Evolutionary conservation across 2,888 invertebrate species (phyloP).

Genomic region (Euphydryas editha): DNA sequence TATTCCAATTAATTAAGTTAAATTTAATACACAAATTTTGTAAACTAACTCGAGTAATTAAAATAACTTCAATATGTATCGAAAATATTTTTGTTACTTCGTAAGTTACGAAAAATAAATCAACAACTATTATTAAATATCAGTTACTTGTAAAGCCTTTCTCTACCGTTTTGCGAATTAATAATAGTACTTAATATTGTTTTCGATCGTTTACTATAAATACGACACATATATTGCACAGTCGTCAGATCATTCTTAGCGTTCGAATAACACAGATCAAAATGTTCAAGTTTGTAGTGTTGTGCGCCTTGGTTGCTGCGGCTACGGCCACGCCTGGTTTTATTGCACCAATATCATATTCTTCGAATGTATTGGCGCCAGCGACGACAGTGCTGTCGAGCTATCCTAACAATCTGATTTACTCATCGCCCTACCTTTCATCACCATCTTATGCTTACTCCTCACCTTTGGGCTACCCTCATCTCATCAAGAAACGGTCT

Average conservation of each 20-base stretch:
- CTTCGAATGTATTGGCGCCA: constrained; percentile 32
- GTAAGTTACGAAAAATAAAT: too few species aligned
- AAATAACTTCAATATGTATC: too few species aligned
- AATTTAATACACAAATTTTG: too few species aligned
- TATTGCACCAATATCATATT: constrained; percentile 28
- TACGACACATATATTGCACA: constrained; percentile 52
- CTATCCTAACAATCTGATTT: constrained; percentile 46
- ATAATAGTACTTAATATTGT: constrained; percentile 66
- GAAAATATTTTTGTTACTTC: too few species aligned
- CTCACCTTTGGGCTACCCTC: constrained; percentile 37
- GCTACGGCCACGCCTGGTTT: constrained; percentile 63
- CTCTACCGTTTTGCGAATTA: constrained; percentile 69
- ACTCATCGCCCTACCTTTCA: constrained; percentile 46
- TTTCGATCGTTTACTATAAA: constrained; percentile 70
- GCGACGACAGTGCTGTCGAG: constrained; percentile 42
- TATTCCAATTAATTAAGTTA: too few species aligned
- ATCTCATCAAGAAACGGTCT: constrained; percentile 47
- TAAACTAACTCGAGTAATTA: too few species aligned
- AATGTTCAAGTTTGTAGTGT: constrained; percentile 69
- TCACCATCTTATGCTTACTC: constrained; percentile 46
- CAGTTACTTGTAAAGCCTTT: constrained; percentile 66
- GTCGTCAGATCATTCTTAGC: constrained; percentile 64
- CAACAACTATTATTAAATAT: too few species aligned
- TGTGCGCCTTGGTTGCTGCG: constrained; percentile 78
- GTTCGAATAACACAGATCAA: constrained; percentile 61